Evolutionary conservation across 2,797 vertebrate species (phyloP), one percentile per base, ranked within the genome.

Genomic region (Labeo calbasu): DNA sequence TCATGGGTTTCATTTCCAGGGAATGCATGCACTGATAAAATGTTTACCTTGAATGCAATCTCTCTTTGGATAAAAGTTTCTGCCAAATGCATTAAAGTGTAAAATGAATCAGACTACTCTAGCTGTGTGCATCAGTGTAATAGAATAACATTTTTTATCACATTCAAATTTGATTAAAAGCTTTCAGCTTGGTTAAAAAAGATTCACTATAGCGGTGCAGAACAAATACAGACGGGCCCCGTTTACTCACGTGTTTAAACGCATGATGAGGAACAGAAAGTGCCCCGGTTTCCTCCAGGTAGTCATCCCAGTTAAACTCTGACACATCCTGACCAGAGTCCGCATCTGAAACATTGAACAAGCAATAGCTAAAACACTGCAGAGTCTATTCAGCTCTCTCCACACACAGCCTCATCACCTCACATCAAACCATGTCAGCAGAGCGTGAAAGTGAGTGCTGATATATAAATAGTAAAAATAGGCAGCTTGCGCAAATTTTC

Each of bases 291-390:
- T 99, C 98, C 93, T 99, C 98, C 89, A 99, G 93, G 92, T 99
- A 98, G 81, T 99, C 98, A 86, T 99, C 98, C 98, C 98, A 99
- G 91, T 90, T 99, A 92, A 99, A 98, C 90, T 99, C 98, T 65
- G 94, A 92, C 86, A 95, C 94, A 90, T 99, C 98, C 94, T 96
- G 93, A 91, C 95, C 94, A 88, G 96, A 96, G 91, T 97, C 97
- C 90, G 94, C 95, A 91, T 97, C 98, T 99, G 92, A 79, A 90
- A 68, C 84, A 5, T 32, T 19, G 51, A 46, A 32, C 11, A 5
- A 32, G 48, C 32, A 40, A 36, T 14, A 28, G 11, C 4, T 28
- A 11, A 63, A 13, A 32, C 77, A 66, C 9, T 4, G 25, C 21
- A 66, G 25, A 40, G 32, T 14, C 19, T 21, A n/a, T 28, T 51